Base-by-base conservation (phyloP, 2,888 invertebrate genomes). In the Phytoseiulus persimilis region DNA sequence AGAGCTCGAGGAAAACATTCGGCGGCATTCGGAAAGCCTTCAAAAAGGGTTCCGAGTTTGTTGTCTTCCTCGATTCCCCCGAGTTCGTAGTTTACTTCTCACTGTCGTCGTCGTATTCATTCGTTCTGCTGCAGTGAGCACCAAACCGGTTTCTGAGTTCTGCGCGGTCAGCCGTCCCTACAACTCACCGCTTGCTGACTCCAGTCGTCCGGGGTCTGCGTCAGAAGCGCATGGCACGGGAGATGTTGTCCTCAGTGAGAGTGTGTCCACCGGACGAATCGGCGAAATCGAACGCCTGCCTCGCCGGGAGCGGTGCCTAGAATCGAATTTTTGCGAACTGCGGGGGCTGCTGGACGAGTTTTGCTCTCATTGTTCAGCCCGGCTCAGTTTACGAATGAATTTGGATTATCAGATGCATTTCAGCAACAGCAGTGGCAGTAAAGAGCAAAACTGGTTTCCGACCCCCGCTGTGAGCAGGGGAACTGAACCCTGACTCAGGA, bases 341-440 rank as follows among this genome's bases (percentile, higher is more conserved):
- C 65, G 65, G 65, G 65, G 65, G 65, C 65, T 65, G 65, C 5
- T 28, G 18, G 5, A 14, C 65, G 65, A 65, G 65, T 65, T 39
- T 65, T 65, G 65, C 65, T 65, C 65, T 65, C 65, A 65, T 65
- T 65, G 65, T 65, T 65, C 18, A 6, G 65, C 65, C 18, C 5
- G 65, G 65, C 65, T 65, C 65, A 65, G 65, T 65, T 65, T 65
- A 65, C 65, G 65, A 65, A 65, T 65, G 65, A 65, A 65, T 65
- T 65, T 65, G 65, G 65, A 65, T 65, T 65, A 65, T 65, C 65
- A 65, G 65, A 65, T 65, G 65, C 65, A 65, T 65, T 65, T 65
- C 65, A 65, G 65, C 65, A 28, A 65, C 65, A 65, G 65, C 65
- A 65, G 65, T 65, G 65, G 65, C 2, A 65, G 65, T 65, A 65